Evolutionary conservation across 2,113 vertebrate species (phyloP), one percentile per base, ranked within the genome.

Genomic region (Microtus pennsylvanicus): DNA sequence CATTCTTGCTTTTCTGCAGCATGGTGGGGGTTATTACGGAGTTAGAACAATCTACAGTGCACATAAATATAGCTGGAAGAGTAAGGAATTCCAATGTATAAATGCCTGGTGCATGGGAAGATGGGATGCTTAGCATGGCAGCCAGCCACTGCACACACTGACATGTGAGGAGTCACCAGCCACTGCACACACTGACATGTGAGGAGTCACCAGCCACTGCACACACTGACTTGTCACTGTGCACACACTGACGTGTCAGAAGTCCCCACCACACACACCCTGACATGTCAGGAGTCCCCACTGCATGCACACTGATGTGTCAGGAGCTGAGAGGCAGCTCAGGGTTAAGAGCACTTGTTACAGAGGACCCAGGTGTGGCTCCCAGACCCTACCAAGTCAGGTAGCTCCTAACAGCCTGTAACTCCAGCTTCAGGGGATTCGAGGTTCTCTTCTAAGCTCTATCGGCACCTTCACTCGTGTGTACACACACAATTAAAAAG

Each of bases 21-120:
- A 14, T 6, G 3, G 12, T 28, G 24, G 0, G 42, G 42, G 10
- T 13, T 13, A 47, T 45, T 28, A 14, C 1, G 0, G 38, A 47
- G 75, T 76, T 76, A 45, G 26, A 47, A 14, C 75, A 45, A 76
- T 16, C 75, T 28, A 76, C 24, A 24, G 70, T 22, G 3, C 70
- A 72, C n/a, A 22, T 11, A 19, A 38, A 11, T 22, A 38, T 9
- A 19, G n/a, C n/a, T 22, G 21, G 17, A 26, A 45, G 26, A 76
- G 24, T 30, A 21, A 75, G 22, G 38, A 10, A 45, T 75, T 12
- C n/a, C 74, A 42, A 26, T 22, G 24, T 1, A 26, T 10, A 45
- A 24, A 42, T 6, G 74, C 38, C 74, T 42, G 74, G 72, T 0
- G 4, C 72, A 4, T 75, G 72, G 72, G 72, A 42, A 75, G n/a